phyloP scores from a whole-genome alignment of 2,797 vertebrate genomes.

The Sebastes hubbsi region DNA sequence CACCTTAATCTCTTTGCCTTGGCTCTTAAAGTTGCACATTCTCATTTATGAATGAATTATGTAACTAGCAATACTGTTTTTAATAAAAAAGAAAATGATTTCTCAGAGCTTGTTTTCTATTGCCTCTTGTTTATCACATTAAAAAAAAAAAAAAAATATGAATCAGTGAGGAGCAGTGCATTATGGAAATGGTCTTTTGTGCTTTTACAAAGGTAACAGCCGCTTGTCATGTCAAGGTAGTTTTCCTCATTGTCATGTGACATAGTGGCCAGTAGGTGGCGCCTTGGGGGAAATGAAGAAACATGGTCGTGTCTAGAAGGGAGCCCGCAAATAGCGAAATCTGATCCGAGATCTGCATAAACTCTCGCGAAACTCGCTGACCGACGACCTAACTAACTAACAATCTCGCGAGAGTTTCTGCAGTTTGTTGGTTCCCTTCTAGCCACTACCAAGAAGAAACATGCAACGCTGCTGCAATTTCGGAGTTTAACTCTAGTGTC shows the following conservation, averaged over 20 bases:
- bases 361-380: too few relatives aligned
- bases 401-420: too few relatives aligned
- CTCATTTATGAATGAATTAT: slow-evolving; percentile 83
- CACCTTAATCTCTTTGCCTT: slow-evolving; percentile 82
- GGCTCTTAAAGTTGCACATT: slow-evolving; percentile 86
- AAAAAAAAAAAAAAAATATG: too few relatives aligned
- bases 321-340: too few relatives aligned
- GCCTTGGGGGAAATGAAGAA: background rate
- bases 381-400: too few relatives aligned
- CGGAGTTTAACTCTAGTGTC: background rate
- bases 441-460: background rate
- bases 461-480: rapidly evolving
- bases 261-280: background rate
- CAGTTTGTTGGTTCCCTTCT: too few relatives aligned
- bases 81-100: slow-evolving; percentile 83
- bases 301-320: too few relatives aligned
- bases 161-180: background rate
- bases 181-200: background rate
- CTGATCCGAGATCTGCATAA: too few relatives aligned
- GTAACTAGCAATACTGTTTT: slow-evolving; percentile 88
- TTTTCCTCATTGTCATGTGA: background rate
- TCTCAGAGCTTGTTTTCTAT: slow-evolving; percentile 32
- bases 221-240: background rate
- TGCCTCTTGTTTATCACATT: background rate
- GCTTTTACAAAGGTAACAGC: background rate